phyloP scores from a whole-genome alignment of 2,113 vertebrate genomes.

The Gymnogyps californianus region DNA sequence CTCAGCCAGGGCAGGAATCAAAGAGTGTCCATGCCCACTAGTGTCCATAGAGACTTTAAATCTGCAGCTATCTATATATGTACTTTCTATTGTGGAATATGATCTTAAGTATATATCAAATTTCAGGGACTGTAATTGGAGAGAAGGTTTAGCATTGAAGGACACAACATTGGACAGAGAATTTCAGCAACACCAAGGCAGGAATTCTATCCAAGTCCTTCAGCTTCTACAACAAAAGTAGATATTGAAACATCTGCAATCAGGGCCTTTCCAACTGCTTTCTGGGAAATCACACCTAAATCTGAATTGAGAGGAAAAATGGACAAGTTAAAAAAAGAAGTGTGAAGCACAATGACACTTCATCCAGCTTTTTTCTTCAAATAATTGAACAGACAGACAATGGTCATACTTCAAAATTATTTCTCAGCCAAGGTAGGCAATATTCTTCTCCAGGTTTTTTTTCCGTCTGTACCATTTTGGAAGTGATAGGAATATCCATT shows the following conservation, averaged over 20 bases:
- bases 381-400: background rate
- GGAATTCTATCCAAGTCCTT: background rate
- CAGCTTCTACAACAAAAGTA: background rate
- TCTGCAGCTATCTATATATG: background rate
- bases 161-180: background rate
- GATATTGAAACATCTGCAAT: background rate
- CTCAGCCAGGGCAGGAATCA: background rate
- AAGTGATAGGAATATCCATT: slow-evolving; percentile 3
- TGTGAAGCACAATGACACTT: background rate
- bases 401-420: background rate
- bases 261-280: background rate
- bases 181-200: background rate
- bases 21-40: background rate
- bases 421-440: background rate
- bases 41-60: background rate
- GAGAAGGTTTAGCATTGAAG: background rate
- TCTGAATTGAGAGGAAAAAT: background rate
- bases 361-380: background rate
- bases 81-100: background rate
- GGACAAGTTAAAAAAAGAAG: background rate
- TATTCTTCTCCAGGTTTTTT: background rate
- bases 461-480: background rate
- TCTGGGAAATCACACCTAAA: background rate
- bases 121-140: background rate
- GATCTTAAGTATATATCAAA: background rate